Percentiles rank a stretch among this genome's conserved stretches.
Conservation (phyloP, 35 echinoderm and acorn worm species). For the Ophioderma brevispina region DNA sequence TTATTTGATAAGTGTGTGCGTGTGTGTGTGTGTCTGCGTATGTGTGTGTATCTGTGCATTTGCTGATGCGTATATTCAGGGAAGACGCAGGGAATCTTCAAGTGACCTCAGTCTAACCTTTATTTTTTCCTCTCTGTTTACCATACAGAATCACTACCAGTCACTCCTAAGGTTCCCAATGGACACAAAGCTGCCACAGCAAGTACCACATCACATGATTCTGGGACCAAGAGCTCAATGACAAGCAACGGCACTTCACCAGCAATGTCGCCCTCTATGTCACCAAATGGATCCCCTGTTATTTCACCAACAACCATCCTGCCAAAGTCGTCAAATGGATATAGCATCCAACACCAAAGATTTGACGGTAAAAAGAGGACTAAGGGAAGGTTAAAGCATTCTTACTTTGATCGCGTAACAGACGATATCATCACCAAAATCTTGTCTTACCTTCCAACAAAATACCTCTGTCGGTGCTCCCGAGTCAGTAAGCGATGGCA, state of each 20-base stretch:
- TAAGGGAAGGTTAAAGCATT: neutral
- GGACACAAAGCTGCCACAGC: neutral
- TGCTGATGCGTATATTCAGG: neutral
- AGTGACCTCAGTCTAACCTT: neutral
- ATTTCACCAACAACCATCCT: neutral
- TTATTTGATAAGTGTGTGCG: neutral
- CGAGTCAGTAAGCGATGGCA: conserved; percentile 87
- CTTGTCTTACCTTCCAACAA: conserved; percentile 93
- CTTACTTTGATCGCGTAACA: conserved; percentile 68
- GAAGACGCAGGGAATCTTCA: neutral
- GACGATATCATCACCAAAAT: conserved; percentile 87
- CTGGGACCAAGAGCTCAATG: neutral
- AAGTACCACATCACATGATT: neutral
- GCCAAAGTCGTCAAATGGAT: neutral
- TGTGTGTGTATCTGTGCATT: neutral
- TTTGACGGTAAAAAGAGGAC: neutral
- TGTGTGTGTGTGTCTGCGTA: neutral
- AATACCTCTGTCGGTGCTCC: conserved; percentile 78
- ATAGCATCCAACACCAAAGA: neutral
- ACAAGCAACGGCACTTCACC: neutral
- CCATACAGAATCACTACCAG: neutral
- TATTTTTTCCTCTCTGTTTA: neutral
- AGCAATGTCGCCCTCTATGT: neutral
- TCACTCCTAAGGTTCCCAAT: neutral
- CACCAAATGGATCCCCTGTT: neutral